Evolutionary conservation across 2,113 vertebrate genomes (phyloP).

Genomic region (Perccottus glenii): DNA sequence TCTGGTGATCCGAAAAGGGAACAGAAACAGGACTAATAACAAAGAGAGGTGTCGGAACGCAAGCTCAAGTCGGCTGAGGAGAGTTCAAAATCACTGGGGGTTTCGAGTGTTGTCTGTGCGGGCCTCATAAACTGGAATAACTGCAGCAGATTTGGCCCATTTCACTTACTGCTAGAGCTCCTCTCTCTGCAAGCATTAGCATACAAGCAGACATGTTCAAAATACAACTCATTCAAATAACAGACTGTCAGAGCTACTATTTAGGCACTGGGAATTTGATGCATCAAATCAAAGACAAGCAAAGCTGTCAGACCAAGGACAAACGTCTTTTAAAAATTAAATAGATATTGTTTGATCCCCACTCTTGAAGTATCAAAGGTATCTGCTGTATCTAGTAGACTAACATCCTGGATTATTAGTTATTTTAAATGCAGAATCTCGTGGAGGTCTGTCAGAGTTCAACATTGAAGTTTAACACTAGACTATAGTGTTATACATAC

Average conservation of each 20-base stretch:
- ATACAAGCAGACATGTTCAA: slow-evolving; percentile 42
- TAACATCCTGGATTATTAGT: neutral
- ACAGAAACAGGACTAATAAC: slow-evolving; percentile 57
- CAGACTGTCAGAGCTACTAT: slow-evolving; percentile 61
- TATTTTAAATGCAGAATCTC: neutral
- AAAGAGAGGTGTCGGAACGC: slow-evolving; percentile 42
- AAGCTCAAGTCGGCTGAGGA: slow-evolving; percentile 36
- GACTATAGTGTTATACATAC: too few species aligned
- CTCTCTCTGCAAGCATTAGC: slow-evolving; percentile 32
- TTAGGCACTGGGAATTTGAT: slow-evolving; percentile 76
- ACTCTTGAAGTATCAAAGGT: slow-evolving; percentile 1
- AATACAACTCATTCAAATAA: slow-evolving; percentile 51
- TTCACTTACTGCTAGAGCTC: slow-evolving; percentile 25
- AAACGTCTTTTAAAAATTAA: slow-evolving; percentile 28
- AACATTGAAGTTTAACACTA: neutral
- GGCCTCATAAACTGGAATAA: slow-evolving; percentile 19
- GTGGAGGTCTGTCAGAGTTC: neutral
- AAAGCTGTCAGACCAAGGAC: slow-evolving; percentile 55
- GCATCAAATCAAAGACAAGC: slow-evolving; percentile 61
- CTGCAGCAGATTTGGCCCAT: slow-evolving; percentile 40
- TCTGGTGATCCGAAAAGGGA: slow-evolving; percentile 53
- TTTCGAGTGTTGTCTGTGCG: slow-evolving; percentile 18
- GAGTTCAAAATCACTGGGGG: slow-evolving; percentile 33
- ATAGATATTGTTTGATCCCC: neutral
- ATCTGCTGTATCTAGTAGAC: slow-evolving; percentile 6